These are phyloP conservation scores for Danio kyathit DNA, from an alignment of 2,797 vertebrate species.

Conservation along the genomic window DNA sequence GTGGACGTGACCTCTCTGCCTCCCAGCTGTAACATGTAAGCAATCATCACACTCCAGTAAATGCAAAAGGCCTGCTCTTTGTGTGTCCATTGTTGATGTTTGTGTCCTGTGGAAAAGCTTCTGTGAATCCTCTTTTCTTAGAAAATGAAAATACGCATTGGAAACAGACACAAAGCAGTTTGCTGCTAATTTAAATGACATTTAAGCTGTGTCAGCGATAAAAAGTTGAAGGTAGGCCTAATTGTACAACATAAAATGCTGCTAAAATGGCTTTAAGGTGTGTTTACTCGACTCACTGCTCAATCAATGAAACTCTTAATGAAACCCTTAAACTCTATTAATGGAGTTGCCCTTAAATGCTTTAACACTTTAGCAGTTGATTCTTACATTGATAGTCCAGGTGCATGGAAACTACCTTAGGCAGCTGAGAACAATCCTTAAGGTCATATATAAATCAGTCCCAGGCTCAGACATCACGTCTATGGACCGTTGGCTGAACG, in stretches of 20 bases:
- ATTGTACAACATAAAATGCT: neutral
- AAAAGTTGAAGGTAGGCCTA: neutral
- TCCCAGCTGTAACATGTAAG: conserved; percentile 55
- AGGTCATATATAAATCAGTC: neutral
- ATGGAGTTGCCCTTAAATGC: neutral
- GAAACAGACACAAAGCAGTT: neutral
- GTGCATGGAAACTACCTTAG: neutral
- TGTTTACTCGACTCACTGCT: conserved; percentile 6
- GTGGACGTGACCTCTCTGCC: conserved; percentile 47
- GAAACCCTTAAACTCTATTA: conserved; percentile 8
- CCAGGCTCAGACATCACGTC: no score
- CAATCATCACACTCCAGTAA: conserved; percentile 60
- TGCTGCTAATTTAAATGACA: neutral
- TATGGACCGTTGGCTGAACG: no score
- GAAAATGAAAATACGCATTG: neutral
- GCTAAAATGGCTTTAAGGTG: conserved; percentile 5
- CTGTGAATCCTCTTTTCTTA: neutral
- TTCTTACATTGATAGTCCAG: neutral
- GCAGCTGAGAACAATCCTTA: neutral
- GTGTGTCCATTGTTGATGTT: neutral
- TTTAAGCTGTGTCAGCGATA: neutral
- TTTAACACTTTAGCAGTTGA: neutral
- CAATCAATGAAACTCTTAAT: conserved; percentile 12
- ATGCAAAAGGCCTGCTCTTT: conserved; percentile 32
- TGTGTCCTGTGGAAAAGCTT: neutral